phyloP scores from a whole-genome alignment of 2,797 vertebrate species.

The Artibeus lituratus region DNA sequence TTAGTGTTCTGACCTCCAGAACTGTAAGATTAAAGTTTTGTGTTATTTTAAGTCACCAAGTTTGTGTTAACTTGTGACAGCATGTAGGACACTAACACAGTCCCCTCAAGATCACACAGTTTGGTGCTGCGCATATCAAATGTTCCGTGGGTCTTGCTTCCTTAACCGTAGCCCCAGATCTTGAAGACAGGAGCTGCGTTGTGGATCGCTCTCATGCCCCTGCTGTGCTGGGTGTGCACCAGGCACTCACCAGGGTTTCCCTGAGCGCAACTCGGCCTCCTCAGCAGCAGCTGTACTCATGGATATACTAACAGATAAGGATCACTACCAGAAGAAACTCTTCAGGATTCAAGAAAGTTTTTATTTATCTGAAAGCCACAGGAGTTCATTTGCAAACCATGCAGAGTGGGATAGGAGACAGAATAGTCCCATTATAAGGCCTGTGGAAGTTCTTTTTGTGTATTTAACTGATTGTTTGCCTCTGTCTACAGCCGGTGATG shows the following conservation, averaged over 20 bases:
- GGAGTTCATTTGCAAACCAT: neutral
- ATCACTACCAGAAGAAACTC: neutral
- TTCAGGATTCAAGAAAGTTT: neutral
- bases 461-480: neutral
- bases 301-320: neutral
- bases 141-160: neutral
- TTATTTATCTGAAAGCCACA: neutral
- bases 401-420: neutral
- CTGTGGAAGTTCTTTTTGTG: neutral
- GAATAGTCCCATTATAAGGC: neutral
- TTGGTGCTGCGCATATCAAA: neutral
- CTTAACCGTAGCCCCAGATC: neutral
- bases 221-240: neutral
- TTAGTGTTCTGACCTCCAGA: neutral
- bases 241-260: neutral
- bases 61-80: neutral
- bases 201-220: neutral
- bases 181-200: neutral
- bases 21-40: neutral
- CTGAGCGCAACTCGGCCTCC: neutral
- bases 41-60: neutral
- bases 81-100: neutral
- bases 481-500: constrained; percentile 84
- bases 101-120: neutral
- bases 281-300: neutral